Conservation (phyloP, 2,113 vertebrate genomes). For the Clinocottus analis region DNA sequence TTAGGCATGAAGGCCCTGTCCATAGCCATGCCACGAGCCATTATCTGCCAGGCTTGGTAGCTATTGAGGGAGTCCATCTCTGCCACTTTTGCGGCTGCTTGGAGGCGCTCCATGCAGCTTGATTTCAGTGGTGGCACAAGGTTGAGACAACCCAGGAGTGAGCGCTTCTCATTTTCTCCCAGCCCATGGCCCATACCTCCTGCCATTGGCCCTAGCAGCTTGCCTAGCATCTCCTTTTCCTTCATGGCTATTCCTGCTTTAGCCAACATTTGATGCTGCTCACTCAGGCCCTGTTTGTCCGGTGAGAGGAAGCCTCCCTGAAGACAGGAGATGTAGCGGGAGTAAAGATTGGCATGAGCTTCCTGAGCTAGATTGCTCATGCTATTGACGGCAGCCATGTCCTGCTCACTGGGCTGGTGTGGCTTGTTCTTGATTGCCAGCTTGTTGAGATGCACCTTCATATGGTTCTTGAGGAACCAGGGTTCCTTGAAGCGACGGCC, state of each 20-base stretch:
- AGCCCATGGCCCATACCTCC: slow-evolving; percentile 87
- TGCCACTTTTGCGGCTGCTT: slow-evolving; percentile 96
- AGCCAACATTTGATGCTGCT: slow-evolving; percentile 91
- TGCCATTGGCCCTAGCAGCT: slow-evolving; percentile 92
- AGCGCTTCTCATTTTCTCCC: slow-evolving; percentile 94
- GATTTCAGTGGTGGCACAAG: slow-evolving; percentile 97
- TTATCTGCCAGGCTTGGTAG: slow-evolving; percentile 99
- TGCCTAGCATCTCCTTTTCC: slow-evolving; percentile 96
- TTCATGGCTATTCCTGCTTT: slow-evolving; percentile 94
- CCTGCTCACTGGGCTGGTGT: slow-evolving; percentile 81
- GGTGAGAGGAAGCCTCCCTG: slow-evolving; percentile 94
- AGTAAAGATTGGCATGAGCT: slow-evolving; percentile 95
- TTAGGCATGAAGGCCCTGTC: slow-evolving; percentile 97
- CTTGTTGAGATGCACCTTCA: slow-evolving; percentile 99
- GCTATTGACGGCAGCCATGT: slow-evolving; percentile 81
- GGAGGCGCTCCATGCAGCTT: slow-evolving; percentile 97
- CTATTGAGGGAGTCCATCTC: slow-evolving; percentile 99
- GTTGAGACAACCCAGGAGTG: slow-evolving; percentile 94
- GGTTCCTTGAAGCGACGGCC: slow-evolving; percentile 98
- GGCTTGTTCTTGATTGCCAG: slow-evolving; percentile 96
- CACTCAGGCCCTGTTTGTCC: slow-evolving; percentile 90
- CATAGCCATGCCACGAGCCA: slow-evolving; percentile 97
- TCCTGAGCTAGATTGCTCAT: slow-evolving; percentile 94
- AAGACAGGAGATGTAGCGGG: slow-evolving; percentile 96
- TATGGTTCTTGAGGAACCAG: slow-evolving; percentile 99